phyloP scores from a whole-genome alignment of 2,797 vertebrate species.

The Limosa lapponica region DNA sequence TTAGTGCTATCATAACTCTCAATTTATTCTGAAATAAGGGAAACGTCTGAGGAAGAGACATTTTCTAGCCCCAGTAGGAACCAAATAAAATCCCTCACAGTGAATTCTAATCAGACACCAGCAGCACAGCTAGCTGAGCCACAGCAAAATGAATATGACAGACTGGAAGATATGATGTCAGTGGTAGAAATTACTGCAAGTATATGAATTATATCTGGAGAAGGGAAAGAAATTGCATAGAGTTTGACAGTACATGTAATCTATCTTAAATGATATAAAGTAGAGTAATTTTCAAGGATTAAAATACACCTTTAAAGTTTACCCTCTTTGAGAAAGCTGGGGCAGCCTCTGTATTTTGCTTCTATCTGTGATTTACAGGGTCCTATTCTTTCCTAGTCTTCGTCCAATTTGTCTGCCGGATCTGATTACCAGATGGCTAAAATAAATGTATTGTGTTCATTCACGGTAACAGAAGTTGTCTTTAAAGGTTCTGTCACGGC shows the following conservation, averaged over 20 bases:
- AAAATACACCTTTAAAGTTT: slow-evolving; percentile 27
- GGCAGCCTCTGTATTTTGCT: neutral
- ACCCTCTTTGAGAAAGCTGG: neutral
- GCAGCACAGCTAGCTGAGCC: slow-evolving; percentile 35
- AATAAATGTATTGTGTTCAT: slow-evolving; percentile 47
- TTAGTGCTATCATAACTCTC: neutral
- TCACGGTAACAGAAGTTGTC: slow-evolving; percentile 50
- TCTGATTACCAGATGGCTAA: slow-evolving; percentile 66
- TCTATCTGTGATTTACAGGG: slow-evolving; percentile 26
- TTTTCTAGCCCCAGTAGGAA: slow-evolving; percentile 2
- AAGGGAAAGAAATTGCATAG: slow-evolving; percentile 7
- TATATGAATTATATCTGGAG: neutral
- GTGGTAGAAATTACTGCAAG: slow-evolving; percentile 21
- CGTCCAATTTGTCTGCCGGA: slow-evolving; percentile 37
- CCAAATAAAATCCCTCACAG: slow-evolving; percentile 20
- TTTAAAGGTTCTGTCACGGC: slow-evolving; percentile 20
- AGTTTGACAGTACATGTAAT: slow-evolving; percentile 3
- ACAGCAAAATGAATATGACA: slow-evolving; percentile 5
- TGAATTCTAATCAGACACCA: slow-evolving; percentile 44
- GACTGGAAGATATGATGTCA: slow-evolving; percentile 24
- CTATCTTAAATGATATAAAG: neutral
- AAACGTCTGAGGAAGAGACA: neutral
- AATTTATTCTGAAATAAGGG: neutral
- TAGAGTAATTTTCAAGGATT: slow-evolving; percentile 10
- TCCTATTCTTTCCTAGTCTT: neutral